Evolutionary conservation across 2,888 invertebrate species (phyloP).

Genomic region (Cistogaster globosa): DNA sequence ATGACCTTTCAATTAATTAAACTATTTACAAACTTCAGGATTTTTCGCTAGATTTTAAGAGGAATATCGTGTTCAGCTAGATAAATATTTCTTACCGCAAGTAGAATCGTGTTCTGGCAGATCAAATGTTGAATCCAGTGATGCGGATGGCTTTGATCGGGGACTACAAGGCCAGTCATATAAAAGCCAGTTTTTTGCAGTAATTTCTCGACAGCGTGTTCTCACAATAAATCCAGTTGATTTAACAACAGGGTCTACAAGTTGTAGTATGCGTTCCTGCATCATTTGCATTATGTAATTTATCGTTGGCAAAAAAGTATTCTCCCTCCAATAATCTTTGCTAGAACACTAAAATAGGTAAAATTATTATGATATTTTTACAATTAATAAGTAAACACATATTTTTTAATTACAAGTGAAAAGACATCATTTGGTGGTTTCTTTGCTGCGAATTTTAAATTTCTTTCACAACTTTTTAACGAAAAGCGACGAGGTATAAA

Average conservation of each 20-base stretch:
- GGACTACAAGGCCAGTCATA: constrained; percentile 81
- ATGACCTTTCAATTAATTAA: too few species aligned
- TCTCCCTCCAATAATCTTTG: constrained; percentile 51
- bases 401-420: constrained; percentile 72
- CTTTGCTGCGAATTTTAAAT: constrained; percentile 72
- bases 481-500: constrained; percentile 81
- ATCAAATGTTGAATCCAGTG: constrained; percentile 80
- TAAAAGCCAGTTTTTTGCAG: constrained; percentile 26
- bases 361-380: background rate
- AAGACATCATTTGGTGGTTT: constrained; percentile 76
- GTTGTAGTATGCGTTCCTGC: constrained; percentile 24
- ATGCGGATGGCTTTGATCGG: constrained; percentile 77
- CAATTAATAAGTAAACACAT: background rate
- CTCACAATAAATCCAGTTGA: constrained; percentile 13
- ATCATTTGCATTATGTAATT: constrained; percentile 54
- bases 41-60: too few species aligned
- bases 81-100: constrained; percentile 72
- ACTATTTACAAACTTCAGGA: too few species aligned
- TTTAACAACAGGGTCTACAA: constrained; percentile 46
- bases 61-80: too few species aligned
- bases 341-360: constrained; percentile 17
- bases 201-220: background rate
- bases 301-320: constrained; percentile 51
- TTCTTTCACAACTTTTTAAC: constrained; percentile 73
- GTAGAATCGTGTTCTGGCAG: constrained; percentile 76